phyloP scores from a whole-genome alignment of 30 jellyfish, hydroid and myxozoan species.

The Hydra vulgaris region DNA sequence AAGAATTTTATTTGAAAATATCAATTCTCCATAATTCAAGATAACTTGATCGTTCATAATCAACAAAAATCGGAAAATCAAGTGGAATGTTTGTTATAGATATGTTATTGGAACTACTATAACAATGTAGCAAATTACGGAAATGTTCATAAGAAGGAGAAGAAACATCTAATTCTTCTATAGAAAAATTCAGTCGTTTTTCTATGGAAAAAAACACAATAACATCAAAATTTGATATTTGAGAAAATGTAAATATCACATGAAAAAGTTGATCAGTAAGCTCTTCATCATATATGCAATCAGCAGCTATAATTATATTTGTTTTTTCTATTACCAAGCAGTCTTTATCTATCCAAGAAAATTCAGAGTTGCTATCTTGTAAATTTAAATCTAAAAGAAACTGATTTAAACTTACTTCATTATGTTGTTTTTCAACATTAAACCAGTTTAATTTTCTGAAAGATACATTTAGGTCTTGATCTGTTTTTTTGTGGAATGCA shows the following conservation, averaged over 20 bases:
- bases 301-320: constrained; percentile 23
- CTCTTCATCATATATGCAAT: constrained; percentile 29
- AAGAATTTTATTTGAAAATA: neutral
- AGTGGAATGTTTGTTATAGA: neutral
- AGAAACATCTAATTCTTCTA: constrained; percentile 50
- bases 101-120: neutral
- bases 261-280: constrained; percentile 17
- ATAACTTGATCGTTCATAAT: constrained; percentile 21
- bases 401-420: neutral
- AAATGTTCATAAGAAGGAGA: constrained; percentile 65
- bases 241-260: neutral
- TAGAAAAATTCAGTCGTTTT: constrained; percentile 60
- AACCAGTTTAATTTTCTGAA: constrained; percentile 1
- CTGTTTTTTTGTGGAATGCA: neutral
- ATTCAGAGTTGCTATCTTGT: neutral
- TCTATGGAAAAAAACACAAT: constrained; percentile 13
- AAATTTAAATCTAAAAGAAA: neutral
- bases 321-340: neutral
- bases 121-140: neutral
- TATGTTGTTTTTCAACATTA: neutral
- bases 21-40: constrained; percentile 24
- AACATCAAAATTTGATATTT: neutral
- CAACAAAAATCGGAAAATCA: constrained; percentile 11
- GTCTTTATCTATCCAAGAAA: constrained; percentile 18
- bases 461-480: neutral